Conservation (phyloP, 2,113 vertebrate species). For the Hemibagrus wyckioides region DNA sequence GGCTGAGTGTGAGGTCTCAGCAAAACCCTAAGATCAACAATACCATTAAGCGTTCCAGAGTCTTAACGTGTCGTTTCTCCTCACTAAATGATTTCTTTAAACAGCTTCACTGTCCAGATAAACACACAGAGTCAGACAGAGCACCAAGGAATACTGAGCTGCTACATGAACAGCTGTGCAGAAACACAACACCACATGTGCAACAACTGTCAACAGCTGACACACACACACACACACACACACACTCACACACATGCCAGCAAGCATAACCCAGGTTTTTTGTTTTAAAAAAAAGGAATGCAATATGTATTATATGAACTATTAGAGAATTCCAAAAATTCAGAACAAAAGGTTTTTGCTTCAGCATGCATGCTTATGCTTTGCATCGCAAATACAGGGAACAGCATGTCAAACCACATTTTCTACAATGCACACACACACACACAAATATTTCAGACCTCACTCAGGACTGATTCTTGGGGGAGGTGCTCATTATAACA, state of each 20-base stretch:
- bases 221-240: slow-evolving; percentile 11
- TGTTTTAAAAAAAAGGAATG: background rate
- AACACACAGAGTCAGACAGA: background rate
- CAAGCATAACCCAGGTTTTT: background rate
- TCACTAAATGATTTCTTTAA: background rate
- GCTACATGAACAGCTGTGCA: slow-evolving; percentile 10
- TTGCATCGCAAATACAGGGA: background rate
- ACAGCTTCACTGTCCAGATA: background rate
- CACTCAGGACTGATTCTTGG: background rate
- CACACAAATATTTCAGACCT: background rate
- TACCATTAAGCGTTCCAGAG: background rate
- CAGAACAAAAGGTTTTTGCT: background rate
- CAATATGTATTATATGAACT: background rate
- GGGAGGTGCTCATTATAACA: background rate
- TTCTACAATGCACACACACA: background rate
- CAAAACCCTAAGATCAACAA: background rate
- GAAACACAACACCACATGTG: slow-evolving; percentile 28
- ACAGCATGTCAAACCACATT: background rate
- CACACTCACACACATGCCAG: background rate
- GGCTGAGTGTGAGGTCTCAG: background rate
- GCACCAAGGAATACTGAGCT: background rate
- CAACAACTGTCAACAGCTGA: slow-evolving; percentile 47
- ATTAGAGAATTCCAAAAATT: background rate
- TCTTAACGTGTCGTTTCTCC: background rate
- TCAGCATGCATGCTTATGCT: background rate